Base-by-base conservation (phyloP, 2,113 vertebrate genomes). In the Eudorcas thomsonii region DNA sequence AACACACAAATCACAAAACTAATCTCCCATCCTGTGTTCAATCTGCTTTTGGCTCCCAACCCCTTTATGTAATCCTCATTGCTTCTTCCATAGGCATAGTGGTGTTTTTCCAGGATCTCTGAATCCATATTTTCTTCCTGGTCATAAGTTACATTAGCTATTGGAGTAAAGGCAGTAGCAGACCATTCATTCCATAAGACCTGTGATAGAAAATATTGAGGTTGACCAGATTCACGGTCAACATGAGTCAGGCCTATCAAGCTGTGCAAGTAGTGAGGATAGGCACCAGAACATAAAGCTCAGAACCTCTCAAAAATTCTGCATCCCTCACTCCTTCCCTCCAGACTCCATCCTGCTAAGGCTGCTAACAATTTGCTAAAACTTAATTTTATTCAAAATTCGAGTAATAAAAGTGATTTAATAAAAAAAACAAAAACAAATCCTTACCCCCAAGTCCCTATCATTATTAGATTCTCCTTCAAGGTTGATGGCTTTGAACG, bases 321-420 rank as follows among this genome's bases (percentile, higher is more conserved):
- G 39, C 91, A 26, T 85, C 23, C n/a, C 54, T 96, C 59, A 57
- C 14, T 83, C 28, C 21, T 93, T 8, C 33, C 48, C 43, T 92
- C 62, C 36, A 92, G 60, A 96, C 11, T 67, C 28, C 9, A 78
- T 36, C 52, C 23, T 81, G 17, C 8, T 60, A 36, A 88, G 23
- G 23, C 15, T 91, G 2, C 86, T 94, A 87, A 55, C 28, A 90
- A 48, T 96, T 95, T 82, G 19, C 77, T 92, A 52, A 78, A 84
- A 78, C 28, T 23, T 88, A 54, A 23, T 71, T 96, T 90, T 92
- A 87, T 87, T 96, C 19, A 92, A 78, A n/a, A 88, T 13, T 54
- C 45, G n/a, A 90, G 50, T 57, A 90, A 91, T 92, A 60, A 95
- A 97, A 96, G 12, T 85, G 96, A 92, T 83, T 88, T 96, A 60